phyloP scores from a whole-genome alignment of 2,797 vertebrate genomes.

The Trichosurus vulpecula region DNA sequence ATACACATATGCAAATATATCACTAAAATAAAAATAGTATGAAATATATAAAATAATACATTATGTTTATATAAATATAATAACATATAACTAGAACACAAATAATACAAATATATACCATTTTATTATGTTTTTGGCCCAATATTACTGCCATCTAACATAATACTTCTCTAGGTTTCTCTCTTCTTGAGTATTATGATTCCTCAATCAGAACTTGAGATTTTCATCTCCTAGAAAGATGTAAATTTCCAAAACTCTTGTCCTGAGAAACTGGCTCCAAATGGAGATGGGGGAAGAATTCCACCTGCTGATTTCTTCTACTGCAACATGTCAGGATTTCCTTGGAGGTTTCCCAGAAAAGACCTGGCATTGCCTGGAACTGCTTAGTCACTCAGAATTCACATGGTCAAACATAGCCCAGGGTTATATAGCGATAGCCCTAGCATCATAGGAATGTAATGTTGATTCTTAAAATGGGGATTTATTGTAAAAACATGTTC shows the following conservation, averaged over 20 bases:
- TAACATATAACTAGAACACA: background rate
- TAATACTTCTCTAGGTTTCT: background rate
- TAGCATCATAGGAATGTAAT: background rate
- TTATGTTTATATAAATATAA: background rate
- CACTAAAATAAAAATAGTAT: background rate
- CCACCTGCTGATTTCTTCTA: slow-evolving; percentile 72
- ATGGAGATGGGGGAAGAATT: slow-evolving; percentile 70
- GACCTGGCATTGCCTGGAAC: background rate
- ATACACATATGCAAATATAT: background rate
- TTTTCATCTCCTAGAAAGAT: background rate
- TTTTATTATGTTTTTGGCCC: background rate
- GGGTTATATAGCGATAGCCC: background rate
- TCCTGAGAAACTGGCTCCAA: slow-evolving; percentile 57
- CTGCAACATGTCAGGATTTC: slow-evolving; percentile 59
- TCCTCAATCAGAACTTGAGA: background rate
- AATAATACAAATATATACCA: background rate
- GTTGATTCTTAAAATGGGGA: background rate
- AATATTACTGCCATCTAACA: background rate
- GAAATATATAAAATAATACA: background rate
- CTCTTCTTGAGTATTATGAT: background rate
- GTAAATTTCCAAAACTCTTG: slow-evolving; percentile 57
- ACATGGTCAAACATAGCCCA: background rate
- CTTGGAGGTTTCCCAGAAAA: slow-evolving; percentile 45
- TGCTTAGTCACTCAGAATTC: slow-evolving; percentile 17
- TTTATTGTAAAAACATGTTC: background rate